These are phyloP conservation scores for Panopea generosa DNA, from an alignment of 2,888 invertebrate species.

Conservation along the genomic window DNA sequence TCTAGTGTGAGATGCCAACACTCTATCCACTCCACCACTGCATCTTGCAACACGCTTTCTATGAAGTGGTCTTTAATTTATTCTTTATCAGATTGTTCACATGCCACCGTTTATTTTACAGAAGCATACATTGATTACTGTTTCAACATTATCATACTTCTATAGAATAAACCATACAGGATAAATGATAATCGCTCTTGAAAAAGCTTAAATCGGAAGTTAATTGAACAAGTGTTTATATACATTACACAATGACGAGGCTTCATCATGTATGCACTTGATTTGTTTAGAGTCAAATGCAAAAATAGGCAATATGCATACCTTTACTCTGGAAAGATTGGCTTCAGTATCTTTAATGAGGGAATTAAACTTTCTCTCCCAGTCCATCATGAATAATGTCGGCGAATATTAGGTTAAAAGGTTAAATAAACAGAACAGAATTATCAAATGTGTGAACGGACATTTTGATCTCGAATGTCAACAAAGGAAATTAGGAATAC, in stretches of 20 bases:
- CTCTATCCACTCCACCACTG: too few relatives aligned
- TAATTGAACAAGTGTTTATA: neutral
- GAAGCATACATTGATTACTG: too few relatives aligned
- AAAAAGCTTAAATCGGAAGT: too few relatives aligned
- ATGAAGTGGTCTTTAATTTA: too few relatives aligned
- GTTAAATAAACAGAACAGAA: neutral
- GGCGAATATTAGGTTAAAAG: neutral
- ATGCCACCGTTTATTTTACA: too few relatives aligned
- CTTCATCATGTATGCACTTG: conserved; percentile 18
- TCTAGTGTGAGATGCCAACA: too few relatives aligned
- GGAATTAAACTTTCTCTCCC: conserved; percentile 63
- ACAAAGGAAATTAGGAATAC: conserved; percentile 37
- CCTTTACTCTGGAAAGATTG: conserved; percentile 63
- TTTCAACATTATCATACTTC: too few relatives aligned
- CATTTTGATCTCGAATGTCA: conserved; percentile 60
- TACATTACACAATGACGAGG: neutral
- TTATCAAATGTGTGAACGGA: neutral
- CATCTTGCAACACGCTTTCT: too few relatives aligned
- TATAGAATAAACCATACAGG: too few relatives aligned
- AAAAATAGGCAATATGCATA: conserved; percentile 6
- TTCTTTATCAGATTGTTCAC: too few relatives aligned
- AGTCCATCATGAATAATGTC: conserved; percentile 44
- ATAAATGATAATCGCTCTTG: neutral
- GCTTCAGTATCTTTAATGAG: conserved; percentile 62
- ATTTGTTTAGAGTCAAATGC: neutral